Evolutionary conservation across 1,140 invertebrate genomes (phyloP), one percentile per base, ranked within the genome.

Genomic region (Ostrea denselamellosa): DNA sequence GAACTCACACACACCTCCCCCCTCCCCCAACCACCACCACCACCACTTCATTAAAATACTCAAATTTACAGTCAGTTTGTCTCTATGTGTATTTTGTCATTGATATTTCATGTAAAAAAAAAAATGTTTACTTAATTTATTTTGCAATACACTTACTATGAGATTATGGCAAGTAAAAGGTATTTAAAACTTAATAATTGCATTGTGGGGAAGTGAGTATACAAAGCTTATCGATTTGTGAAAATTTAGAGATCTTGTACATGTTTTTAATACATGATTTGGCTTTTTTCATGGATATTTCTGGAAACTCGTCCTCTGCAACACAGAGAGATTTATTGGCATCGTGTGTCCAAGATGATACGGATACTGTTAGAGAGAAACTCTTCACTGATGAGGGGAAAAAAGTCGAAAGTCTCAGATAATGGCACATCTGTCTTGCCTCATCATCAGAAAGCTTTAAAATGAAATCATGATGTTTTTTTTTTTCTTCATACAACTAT

Each of bases 401-500:
- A 77, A 77, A 12, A 44, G 68, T 77, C 9, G 68, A 77, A 77
- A 77, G 68, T 77, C 28, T 14, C 25, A 14, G 68, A 77, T 77
- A 77, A 77, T 1, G 28, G 22, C 28, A 34, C 68, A 77, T 77
- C 68, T 77, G 68, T 25, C 68, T 77, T 28, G 22, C 25, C 25
- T 77, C 68, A 77, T 77, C 68, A 77, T 77, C 25, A 4, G 28
- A 77, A 25, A 17, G 68, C 8, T 14, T 77, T 77, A 77, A 77
- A 77, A 77, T 77, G 68, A 77, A 77, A 28, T 77, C 68, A 77
- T 77, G 68, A n/a, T n/a, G 34, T 44, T 44, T 44, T 44, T 44
- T 44, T 44, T 44, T 34, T 77, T 77, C 14, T 77, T 77, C 68
- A 77, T 77, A 77, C 68, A 77, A 77, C 68, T 77, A 77, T 77